A percentile compares a stretch with the other conserved stretches of the same genome.
These are phyloP conservation scores for Pammene aurita DNA, from an alignment of 2,888 invertebrate species.

Conservation along the genomic window DNA sequence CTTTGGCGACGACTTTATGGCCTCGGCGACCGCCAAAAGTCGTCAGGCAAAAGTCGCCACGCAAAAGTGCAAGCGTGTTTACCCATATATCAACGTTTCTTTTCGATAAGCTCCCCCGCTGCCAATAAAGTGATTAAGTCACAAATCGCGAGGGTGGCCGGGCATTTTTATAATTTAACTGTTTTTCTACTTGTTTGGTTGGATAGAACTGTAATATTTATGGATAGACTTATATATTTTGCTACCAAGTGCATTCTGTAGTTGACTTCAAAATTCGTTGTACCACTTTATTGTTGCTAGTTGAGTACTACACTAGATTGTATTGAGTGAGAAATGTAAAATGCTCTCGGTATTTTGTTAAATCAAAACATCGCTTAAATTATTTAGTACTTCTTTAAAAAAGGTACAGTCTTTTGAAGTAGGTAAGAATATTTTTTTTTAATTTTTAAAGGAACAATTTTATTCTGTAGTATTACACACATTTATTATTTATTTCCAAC, in stretches of 20 bases:
- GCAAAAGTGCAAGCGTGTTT: constrained; percentile 82
- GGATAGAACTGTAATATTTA: no score
- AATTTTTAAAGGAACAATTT: no score
- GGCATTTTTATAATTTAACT: constrained; percentile 39
- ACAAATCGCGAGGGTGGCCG: constrained; percentile 69
- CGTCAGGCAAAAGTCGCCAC: constrained; percentile 46
- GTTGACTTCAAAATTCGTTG: neutral
- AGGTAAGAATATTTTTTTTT: no score
- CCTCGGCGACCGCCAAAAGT: constrained; percentile 78
- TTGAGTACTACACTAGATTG: no score
- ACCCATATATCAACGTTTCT: constrained; percentile 80
- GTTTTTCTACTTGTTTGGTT: constrained; percentile 25
- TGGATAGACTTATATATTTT: constrained; percentile 5
- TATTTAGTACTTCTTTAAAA: no score
- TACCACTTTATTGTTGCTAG: neutral
- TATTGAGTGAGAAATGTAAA: no score
- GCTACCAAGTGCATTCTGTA: neutral
- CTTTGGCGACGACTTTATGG: constrained; percentile 76
- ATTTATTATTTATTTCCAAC: constrained; percentile 2
- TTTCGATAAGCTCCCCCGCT: constrained; percentile 81
- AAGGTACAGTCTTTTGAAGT: no score
- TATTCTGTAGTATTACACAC: neutral
- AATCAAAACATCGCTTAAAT: no score
- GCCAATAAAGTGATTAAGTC: constrained; percentile 84
- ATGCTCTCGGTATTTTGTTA: no score